Conservation (phyloP, 2,888 invertebrate genomes). For the Acleris cristana region DNA sequence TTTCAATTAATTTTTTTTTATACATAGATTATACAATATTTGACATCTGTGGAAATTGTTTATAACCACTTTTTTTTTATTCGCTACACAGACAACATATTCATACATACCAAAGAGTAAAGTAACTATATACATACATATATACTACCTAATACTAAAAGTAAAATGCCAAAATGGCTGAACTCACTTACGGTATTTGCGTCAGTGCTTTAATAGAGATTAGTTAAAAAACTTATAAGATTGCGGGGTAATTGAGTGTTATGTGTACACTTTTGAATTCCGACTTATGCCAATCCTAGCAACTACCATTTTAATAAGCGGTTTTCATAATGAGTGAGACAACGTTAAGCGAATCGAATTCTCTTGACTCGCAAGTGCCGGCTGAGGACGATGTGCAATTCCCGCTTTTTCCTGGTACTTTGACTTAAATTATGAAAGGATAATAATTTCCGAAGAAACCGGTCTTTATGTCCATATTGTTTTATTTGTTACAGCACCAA, state of each 20-base stretch:
- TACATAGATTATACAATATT: too few species aligned
- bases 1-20: too few species aligned
- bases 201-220: conserved; percentile 24
- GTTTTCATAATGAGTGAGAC: conserved; percentile 66
- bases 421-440: neutral
- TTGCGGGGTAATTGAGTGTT: neutral
- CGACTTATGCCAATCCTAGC: neutral
- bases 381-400: conserved; percentile 63
- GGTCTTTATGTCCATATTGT: conserved; percentile 7
- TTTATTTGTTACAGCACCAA: conserved; percentile 62
- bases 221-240: neutral
- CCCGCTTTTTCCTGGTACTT: conserved; percentile 75
- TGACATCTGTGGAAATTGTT: too few species aligned
- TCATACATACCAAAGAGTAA: neutral
- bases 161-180: conserved; percentile 66
- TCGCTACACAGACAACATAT: neutral
- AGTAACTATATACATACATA: neutral
- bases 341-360: conserved; percentile 57
- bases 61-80: neutral
- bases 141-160: conserved; percentile 3
- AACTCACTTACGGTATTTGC: conserved; percentile 41
- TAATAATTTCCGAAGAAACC: neutral
- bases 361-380: conserved; percentile 68
- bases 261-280: conserved; percentile 5
- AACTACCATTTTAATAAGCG: conserved; percentile 38